These are phyloP conservation scores for Pseudomyrmex pallidus DNA, from an alignment of 1,140 invertebrate species.

Conservation along the genomic window DNA sequence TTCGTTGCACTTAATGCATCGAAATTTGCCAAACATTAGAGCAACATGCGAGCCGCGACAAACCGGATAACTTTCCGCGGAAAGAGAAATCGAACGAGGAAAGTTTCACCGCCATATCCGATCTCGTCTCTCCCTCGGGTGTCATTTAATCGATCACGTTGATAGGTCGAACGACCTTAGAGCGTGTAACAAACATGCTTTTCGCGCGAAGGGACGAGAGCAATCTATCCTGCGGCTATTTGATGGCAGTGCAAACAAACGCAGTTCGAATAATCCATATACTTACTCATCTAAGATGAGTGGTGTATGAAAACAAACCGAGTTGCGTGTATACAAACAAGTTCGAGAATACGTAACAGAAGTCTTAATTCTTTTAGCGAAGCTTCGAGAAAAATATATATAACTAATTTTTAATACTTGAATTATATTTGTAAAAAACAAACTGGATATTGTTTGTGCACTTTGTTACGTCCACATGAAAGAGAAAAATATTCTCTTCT, in stretches of 20 bases:
- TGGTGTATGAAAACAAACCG: neutral
- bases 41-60: conserved; percentile 13
- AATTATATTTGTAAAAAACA: conserved; percentile 11
- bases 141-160: conserved; percentile 69
- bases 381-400: neutral
- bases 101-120: conserved; percentile 64
- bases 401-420: neutral
- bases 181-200: conserved; percentile 11
- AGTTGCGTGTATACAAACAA: no score
- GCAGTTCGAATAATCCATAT: neutral
- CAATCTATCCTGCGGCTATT: conserved; percentile 10
- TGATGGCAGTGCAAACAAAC: conserved; percentile 5
- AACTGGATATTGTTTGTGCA: neutral
- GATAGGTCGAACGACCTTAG: conserved; percentile 47
- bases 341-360: neutral
- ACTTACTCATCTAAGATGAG: neutral
- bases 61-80: conserved; percentile 17
- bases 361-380: neutral
- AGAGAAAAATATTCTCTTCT: neutral
- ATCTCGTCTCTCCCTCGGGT: conserved; percentile 55
- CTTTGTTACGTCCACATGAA: neutral
- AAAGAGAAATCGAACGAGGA: conserved; percentile 38
- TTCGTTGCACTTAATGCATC: neutral
- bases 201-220: neutral
- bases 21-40: conserved; percentile 27